phyloP scores from a whole-genome alignment of 2,113 vertebrate species.

The Oncorhynchus masou region DNA sequence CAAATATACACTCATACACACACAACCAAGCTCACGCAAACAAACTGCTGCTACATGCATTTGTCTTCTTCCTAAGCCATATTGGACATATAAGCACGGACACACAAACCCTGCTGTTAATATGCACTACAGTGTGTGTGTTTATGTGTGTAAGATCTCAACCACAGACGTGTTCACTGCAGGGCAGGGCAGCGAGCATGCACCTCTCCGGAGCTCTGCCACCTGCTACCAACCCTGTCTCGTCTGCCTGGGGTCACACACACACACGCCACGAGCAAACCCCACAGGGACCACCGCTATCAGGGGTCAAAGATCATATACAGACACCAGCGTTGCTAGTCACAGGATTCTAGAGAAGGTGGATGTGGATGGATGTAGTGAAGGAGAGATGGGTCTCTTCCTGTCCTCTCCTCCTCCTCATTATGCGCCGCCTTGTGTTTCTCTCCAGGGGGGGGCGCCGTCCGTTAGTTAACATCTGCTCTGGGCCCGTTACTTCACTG shows the following conservation, averaged over 20 bases:
- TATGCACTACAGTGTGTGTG: not conserved
- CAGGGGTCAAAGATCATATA: not conserved
- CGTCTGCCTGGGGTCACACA: not conserved
- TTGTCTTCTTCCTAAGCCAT: too few species aligned
- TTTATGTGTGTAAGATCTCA: constrained; percentile 7
- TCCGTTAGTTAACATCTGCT: constrained; percentile 7
- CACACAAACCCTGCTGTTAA: not conserved
- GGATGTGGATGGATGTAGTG: not conserved
- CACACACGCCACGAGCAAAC: not conserved
- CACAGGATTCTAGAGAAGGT: not conserved
- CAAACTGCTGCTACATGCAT: not conserved
- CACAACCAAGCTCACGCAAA: not conserved
- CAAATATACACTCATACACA: not conserved
- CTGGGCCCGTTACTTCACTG: constrained; percentile 1
- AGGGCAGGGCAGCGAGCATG: not conserved
- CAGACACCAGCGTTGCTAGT: not conserved
- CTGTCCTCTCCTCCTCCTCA: not conserved
- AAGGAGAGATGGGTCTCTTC: not conserved
- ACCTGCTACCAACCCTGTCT: not conserved
- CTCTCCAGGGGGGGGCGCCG: not conserved
- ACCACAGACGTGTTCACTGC: constrained; percentile 39
- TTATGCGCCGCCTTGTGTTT: not conserved
- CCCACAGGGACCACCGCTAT: not conserved
- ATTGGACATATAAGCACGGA: constrained; percentile 3
- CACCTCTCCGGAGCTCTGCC: not conserved